Base-by-base conservation (phyloP, 2,113 vertebrate species). In the Daboia siamensis region DNA sequence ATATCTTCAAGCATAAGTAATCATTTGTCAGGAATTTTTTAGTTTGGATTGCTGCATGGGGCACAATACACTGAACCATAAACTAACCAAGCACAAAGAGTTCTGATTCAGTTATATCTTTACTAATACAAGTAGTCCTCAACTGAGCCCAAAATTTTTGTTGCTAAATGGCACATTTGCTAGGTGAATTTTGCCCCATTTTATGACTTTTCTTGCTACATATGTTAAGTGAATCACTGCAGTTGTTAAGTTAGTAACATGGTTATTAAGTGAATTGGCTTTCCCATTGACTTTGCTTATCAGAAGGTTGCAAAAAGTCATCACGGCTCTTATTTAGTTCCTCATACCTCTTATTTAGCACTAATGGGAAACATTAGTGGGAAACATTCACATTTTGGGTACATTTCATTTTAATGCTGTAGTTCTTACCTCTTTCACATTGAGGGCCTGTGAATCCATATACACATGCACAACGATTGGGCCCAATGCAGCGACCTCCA, bases 391-490 rank as follows among this genome's bases (percentile, higher is more conserved):
- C 17, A 2, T n/a, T 1, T 57, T 52, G 48, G 87, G 33, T 4
- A 56, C 1, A 17, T 1, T 91, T 59, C 1, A 11, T 20, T n/a
- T 88, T 0, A 1, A 69, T n/a, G 7, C 51, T 88, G 87, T 85
- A 93, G 87, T 57, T 87, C 95, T 97, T 97, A 98, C 98, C 98
- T 98, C 98, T 97, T 95, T 98, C 98, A 94, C 98, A 98, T 54
- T 97, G 97, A 26, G 98, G 97, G 3, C 98, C 98, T 26, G 98
- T 98, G 95, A 98, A 98, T 85, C 98, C 98, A 0, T 98, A 98
- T 26, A 98, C 95, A 88, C 98, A 98, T 0, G 96, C 97, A 39
- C 98, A 98, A 44, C 96, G 97, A 87, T 96, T 98, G 10, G 98
- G 97, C 80, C 97, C 98, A 89, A 98, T 93, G 33, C 98, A 98